Evolutionary conservation across 2,797 vertebrate genomes (phyloP).

Genomic region (Craterocephalus amniculus): DNA sequence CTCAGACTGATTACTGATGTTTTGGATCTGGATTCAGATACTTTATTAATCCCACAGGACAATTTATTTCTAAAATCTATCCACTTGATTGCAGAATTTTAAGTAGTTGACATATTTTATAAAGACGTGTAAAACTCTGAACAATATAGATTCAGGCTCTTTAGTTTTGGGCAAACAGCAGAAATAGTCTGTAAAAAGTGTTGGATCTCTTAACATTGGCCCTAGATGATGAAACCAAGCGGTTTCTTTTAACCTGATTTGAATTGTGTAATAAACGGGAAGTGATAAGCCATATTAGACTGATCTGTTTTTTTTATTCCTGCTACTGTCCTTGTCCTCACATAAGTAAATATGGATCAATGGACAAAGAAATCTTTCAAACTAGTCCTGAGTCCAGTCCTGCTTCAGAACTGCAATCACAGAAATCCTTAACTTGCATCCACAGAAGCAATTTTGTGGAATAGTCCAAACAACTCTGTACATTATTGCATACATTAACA

Average conservation of each 20-base stretch:
- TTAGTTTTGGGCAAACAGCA: conserved; percentile 7
- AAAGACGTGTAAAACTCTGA: neutral
- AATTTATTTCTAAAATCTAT: neutral
- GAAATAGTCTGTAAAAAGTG: neutral
- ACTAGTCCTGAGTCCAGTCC: neutral
- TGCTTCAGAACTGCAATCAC: conserved; percentile 4
- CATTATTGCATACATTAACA: neutral
- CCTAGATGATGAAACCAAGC: neutral
- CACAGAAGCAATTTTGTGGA: neutral
- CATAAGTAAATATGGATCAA: conserved; percentile 10
- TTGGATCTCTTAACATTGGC: neutral
- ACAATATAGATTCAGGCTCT: neutral
- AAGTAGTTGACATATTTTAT: neutral
- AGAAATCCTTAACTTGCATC: conserved; percentile 28
- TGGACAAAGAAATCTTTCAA: neutral
- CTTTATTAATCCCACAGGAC: neutral
- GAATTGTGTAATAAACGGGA: conserved; percentile 22
- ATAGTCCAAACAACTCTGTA: conserved; percentile 12
- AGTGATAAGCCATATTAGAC: conserved; percentile 60
- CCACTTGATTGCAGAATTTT: neutral
- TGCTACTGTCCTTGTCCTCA: conserved; percentile 26
- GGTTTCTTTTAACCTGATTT: conserved; percentile 19
- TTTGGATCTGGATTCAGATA: neutral
- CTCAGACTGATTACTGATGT: neutral
- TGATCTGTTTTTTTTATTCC: conserved; percentile 25